Conservation (phyloP, 30 jellyfish, hydroid and myxozoan species). For the Pelagia noctiluca region DNA sequence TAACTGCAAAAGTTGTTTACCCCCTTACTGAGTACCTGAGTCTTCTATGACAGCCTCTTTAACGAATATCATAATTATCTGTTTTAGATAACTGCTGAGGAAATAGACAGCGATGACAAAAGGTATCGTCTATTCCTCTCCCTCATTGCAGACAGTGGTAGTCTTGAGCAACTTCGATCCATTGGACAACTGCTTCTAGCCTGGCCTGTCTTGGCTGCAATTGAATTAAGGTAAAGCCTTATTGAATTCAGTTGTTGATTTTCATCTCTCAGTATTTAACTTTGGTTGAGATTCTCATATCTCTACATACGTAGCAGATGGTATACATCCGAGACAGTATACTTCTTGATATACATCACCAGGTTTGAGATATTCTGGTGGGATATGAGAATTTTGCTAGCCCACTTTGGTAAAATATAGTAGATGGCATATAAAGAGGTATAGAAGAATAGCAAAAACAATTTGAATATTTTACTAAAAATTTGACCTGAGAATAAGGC, state of each 20-base stretch:
- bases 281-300: too few species aligned
- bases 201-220: constrained; percentile 88
- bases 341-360: too few species aligned
- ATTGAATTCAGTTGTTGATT: background rate
- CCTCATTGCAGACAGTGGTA: constrained; percentile 40
- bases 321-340: too few species aligned
- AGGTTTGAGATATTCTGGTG: too few species aligned
- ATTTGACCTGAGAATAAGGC: too few species aligned
- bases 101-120: constrained; percentile 70
- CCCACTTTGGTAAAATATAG: background rate
- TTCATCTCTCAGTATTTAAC: too few species aligned
- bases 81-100: constrained; percentile 61
- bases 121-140: constrained; percentile 61
- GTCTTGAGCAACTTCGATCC: constrained; percentile 51
- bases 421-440: background rate
- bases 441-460: too few species aligned
- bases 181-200: constrained; percentile 71
- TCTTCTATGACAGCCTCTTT: background rate
- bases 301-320: too few species aligned
- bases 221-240: constrained; percentile 51
- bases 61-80: background rate
- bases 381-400: too few species aligned
- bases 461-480: too few species aligned
- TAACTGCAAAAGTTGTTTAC: too few species aligned
- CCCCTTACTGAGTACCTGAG: too few species aligned